These are phyloP conservation scores for Talpa occidentalis DNA, from an alignment of 2,113 vertebrate species.

Conservation along the genomic window DNA sequence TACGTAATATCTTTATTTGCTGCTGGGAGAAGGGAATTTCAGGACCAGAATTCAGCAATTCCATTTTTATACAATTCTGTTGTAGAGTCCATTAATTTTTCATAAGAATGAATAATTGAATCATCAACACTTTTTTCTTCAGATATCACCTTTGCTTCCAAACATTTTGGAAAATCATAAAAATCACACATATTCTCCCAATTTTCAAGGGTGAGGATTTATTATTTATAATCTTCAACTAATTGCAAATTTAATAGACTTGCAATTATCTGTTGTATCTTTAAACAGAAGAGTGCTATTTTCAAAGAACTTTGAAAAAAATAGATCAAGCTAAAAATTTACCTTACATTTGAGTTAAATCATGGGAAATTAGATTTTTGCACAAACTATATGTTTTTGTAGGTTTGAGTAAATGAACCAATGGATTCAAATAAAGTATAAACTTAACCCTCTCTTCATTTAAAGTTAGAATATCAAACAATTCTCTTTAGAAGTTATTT, in stretches of 20 bases:
- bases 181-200: conserved; percentile 28
- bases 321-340: neutral
- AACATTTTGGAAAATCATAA: neutral
- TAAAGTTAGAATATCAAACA: neutral
- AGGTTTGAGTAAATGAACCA: neutral
- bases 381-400: neutral
- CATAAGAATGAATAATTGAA: conserved; percentile 37
- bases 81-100: conserved; percentile 25
- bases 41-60: conserved; percentile 3
- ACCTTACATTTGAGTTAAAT: conserved; percentile 16
- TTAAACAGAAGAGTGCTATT: neutral
- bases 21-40: neutral
- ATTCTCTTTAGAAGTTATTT: neutral
- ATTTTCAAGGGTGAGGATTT: conserved; percentile 4
- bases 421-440: neutral
- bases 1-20: neutral
- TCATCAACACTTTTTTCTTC: neutral
- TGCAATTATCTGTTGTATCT: neutral
- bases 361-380: neutral
- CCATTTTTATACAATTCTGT: neutral
- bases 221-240: conserved; percentile 10
- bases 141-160: conserved; percentile 14
- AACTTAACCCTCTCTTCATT: neutral
- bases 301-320: conserved; percentile 1
- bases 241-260: neutral